Evolutionary conservation across 2,113 vertebrate species (phyloP).

Genomic region (Brachyhypopomus occidentalis): DNA sequence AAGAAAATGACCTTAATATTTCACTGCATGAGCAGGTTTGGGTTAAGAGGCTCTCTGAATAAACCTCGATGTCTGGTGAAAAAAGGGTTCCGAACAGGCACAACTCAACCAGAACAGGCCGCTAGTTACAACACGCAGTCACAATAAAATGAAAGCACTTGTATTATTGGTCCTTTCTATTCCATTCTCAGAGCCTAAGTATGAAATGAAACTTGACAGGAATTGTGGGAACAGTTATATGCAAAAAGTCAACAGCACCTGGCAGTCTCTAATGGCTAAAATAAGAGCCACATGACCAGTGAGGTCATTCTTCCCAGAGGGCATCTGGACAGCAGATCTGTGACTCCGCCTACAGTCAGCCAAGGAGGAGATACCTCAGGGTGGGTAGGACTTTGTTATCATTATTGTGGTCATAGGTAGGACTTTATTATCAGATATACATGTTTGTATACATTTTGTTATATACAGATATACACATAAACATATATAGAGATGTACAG

Average conservation of each 20-base stretch:
- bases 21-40: conserved; percentile 37
- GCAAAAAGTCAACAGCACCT: conserved; percentile 38
- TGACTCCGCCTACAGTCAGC: no score
- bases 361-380: no score
- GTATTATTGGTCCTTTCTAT: conserved; percentile 22
- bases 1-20: conserved; percentile 38
- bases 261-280: conserved; percentile 24
- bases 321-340: no score
- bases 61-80: background rate
- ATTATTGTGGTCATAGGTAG: no score
- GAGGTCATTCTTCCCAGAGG: conserved; percentile 25
- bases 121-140: conserved; percentile 15
- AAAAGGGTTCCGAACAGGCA: conserved; percentile 9
- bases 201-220: background rate
- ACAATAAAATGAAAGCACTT: background rate
- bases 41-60: conserved; percentile 37
- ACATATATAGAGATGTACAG: no score
- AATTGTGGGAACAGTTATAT: conserved; percentile 18
- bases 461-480: no score
- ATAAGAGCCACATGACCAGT: conserved; percentile 30
- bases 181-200: background rate
- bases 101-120: conserved; percentile 43
- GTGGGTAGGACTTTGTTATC: no score
- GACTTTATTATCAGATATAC: no score
- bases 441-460: no score